Conservation (phyloP, 2,888 invertebrate genomes). For the Drosophila histrio region DNA sequence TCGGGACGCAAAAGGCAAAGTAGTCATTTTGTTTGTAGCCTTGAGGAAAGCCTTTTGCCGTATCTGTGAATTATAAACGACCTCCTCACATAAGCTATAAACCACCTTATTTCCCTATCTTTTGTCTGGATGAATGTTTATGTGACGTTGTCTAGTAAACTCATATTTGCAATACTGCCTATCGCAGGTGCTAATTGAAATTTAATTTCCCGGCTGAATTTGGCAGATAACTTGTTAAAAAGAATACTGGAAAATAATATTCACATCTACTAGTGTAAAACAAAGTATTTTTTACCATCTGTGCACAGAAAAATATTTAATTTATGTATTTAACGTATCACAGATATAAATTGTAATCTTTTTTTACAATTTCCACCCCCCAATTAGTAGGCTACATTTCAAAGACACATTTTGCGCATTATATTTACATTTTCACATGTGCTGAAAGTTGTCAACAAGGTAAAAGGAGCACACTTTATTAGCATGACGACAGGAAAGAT, state of each 20-base stretch:
- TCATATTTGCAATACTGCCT: neutral
- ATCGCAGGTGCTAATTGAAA: neutral
- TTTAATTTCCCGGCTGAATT: neutral
- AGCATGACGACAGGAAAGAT: neutral
- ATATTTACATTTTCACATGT: slow-evolving; percentile 5
- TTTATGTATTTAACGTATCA: neutral
- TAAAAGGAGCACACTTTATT: neutral
- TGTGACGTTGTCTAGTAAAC: neutral
- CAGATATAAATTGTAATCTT: neutral
- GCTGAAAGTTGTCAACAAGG: neutral
- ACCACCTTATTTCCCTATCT: neutral
- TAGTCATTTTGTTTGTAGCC: slow-evolving; percentile 24
- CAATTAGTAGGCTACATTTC: slow-evolving; percentile 2
- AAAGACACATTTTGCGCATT: slow-evolving; percentile 5
- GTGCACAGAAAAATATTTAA: too few relatives aligned
- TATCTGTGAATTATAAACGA: slow-evolving; percentile 41
- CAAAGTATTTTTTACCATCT: too few relatives aligned
- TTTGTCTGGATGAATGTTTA: slow-evolving; percentile 11
- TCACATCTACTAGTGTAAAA: too few relatives aligned
- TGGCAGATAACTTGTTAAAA: neutral
- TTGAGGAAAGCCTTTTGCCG: slow-evolving; percentile 7
- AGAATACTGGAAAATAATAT: too few relatives aligned
- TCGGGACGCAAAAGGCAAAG: slow-evolving; percentile 16
- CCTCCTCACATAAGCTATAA: slow-evolving; percentile 14
- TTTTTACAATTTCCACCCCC: neutral